These are phyloP conservation scores for Carettochelys insculpta DNA, from an alignment of 2,113 vertebrate genomes.

Conservation along the genomic window DNA sequence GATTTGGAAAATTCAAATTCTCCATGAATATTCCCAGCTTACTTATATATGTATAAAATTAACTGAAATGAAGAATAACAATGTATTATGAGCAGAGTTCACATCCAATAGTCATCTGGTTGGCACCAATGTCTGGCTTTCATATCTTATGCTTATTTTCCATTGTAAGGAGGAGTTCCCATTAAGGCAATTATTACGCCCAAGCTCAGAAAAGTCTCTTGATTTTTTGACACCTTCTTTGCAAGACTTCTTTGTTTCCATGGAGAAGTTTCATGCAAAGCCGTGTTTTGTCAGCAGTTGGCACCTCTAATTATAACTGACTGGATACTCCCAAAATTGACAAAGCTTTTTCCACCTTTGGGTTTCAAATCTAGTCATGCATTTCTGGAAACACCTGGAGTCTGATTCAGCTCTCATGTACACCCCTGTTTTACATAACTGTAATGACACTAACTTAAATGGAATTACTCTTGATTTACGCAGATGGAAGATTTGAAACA, in stretches of 20 bases:
- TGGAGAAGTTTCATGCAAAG: slow-evolving; percentile 49
- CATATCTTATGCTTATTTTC: not conserved
- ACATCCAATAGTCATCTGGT: not conserved
- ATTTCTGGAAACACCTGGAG: slow-evolving; percentile 29
- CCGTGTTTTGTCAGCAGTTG: slow-evolving; percentile 25
- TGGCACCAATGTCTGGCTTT: not conserved
- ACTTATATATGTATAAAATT: not conserved
- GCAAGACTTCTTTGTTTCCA: slow-evolving; percentile 40
- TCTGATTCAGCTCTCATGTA: not conserved
- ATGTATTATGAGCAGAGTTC: not conserved
- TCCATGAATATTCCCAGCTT: not conserved
- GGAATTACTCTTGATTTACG: not conserved
- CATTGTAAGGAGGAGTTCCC: slow-evolving; percentile 11
- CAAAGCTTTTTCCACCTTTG: slow-evolving; percentile 53
- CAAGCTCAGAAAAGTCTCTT: slow-evolving; percentile 15
- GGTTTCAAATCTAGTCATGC: slow-evolving; percentile 10
- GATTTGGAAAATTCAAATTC: not conserved
- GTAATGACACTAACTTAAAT: not conserved
- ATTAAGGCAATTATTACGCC: slow-evolving; percentile 24
- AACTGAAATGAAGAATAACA: not conserved
- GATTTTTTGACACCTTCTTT: slow-evolving; percentile 28
- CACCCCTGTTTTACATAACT: not conserved
- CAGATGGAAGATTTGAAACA: not conserved
- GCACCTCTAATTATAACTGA: slow-evolving; percentile 48
- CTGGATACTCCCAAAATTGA: slow-evolving; percentile 36